Base-by-base conservation (phyloP, 2,113 vertebrate species). In the Tursiops truncatus region DNA sequence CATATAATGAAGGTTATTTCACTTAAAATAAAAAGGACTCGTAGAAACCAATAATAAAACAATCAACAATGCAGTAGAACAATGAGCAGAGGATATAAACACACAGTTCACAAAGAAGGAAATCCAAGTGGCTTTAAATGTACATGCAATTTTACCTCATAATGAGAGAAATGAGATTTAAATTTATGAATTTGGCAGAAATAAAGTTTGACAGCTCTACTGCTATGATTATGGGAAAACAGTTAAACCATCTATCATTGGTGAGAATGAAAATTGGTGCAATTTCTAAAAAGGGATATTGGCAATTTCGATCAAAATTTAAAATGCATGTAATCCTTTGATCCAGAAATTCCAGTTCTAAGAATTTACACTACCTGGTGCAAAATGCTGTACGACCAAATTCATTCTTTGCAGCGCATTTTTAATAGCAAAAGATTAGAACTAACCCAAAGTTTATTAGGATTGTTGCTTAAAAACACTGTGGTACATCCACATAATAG, bases 401-500 rank as follows among this genome's bases (percentile, higher is more conserved):
- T 38, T 82, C 33, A 60, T 70, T 94, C 12, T 36, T 58, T 44
- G 14, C 41, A 68, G 62, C 20, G 53, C 20, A 14, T 81, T 79
- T 88, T 85, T 65, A 94, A 94, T 33, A 83, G 62, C 17, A 71
- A 80, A 92, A 77, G 15, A 23, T 88, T 31, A 96, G 62, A 92
- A 94, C 47, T 38, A 88, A 92, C 56, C 31, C 65, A 91, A 67
- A 67, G 4, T 33, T 8, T 38, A 50, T 23, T 8, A 83, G 38
- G 36, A 3, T 15, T 33, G n/a, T 2, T 68, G 38, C 60, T 88
- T 81, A 58, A 50, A 93, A 86, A 62, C 53, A 73, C 11, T 74
- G 26, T 81, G 41, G 23, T n/a, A 21, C 2, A 71, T 71, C 13
- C 47, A 73, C 21, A 65, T 56, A 68, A 65, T 14, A 68, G 47